Evolutionary conservation across 2,113 vertebrate genomes (phyloP).

Genomic region (Melanocharis versteri): DNA sequence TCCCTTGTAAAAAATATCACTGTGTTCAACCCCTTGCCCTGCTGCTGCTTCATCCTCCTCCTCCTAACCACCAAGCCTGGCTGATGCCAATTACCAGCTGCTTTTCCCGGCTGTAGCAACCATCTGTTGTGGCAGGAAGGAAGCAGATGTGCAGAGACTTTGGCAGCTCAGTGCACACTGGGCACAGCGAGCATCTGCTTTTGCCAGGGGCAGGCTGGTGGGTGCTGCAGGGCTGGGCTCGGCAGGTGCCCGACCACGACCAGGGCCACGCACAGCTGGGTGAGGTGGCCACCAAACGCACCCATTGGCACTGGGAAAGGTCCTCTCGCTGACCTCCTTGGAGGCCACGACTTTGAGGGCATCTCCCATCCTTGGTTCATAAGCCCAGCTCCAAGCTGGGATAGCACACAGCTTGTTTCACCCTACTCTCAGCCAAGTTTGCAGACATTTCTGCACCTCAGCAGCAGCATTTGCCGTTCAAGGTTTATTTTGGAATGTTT

Average conservation of each 20-base stretch:
- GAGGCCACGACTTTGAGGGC: background rate
- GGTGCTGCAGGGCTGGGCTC: background rate
- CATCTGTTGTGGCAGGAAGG: background rate
- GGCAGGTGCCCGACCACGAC: accelerated
- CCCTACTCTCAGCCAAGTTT: background rate
- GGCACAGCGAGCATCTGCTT: accelerated
- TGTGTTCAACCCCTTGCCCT: background rate
- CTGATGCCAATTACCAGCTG: background rate
- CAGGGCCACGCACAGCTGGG: accelerated
- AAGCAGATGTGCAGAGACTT: background rate
- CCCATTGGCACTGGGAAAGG: accelerated
- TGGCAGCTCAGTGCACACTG: background rate
- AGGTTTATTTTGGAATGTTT: background rate
- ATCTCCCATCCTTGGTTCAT: background rate
- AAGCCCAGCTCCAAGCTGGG: background rate
- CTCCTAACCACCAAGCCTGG: background rate
- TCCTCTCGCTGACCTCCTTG: no score
- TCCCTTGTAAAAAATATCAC: background rate
- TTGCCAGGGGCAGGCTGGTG: background rate
- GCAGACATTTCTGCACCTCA: background rate
- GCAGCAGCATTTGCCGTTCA: background rate
- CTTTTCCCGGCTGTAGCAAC: background rate
- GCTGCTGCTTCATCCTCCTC: background rate
- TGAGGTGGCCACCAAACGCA: accelerated
- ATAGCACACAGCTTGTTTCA: background rate